Base-by-base conservation (phyloP, 2,888 invertebrate species). In the Eupeodes latifasciatus region DNA sequence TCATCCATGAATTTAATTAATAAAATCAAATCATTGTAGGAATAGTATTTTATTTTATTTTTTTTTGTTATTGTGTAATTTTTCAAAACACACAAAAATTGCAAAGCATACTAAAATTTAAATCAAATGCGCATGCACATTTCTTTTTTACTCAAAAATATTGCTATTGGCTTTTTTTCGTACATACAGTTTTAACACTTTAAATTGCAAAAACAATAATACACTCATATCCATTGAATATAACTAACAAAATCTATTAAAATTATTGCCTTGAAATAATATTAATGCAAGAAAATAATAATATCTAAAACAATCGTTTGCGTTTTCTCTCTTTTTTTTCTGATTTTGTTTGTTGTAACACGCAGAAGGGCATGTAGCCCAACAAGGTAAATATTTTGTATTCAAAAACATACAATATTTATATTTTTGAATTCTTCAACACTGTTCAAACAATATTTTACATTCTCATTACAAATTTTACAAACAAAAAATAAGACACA, bases 341-440 rank as follows among this genome's bases (percentile, higher is more conserved):
- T 90, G 82, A 86, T 84, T 87, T 85, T 85, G 77, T 89, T 89
- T 85, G 90, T 85, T 90, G 86, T 84, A 89, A 89, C 87, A 81
- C 89, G 91, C 93, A 95, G 95, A 95, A 94, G 95, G 95, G 91
- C 95, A 95, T 93, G 94, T 95, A 91, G 95, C 95, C 72, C 95
- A 95, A 91, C 95, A 95, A 96, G 96, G 96, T 96, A 95, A 91
- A 87, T 88, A 84, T 72, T 74, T 80, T 78, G 75, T 81, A 75
- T 78, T 78, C 47, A 66, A 51, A 66, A 34, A 40, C 62, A 62
- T 44, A 51, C 16, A 44, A 40, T 57, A 57, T 62, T 59, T 74
- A 57, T 7, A 64, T 16, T 47, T 16, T 47, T 51, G 47, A 62
- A 69, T 14, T 36, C 57, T 57, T 69, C 36, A 74, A 51, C 61